Conservation (phyloP, 2,113 vertebrate genomes). For the Reinhardtius hippoglossoides region DNA sequence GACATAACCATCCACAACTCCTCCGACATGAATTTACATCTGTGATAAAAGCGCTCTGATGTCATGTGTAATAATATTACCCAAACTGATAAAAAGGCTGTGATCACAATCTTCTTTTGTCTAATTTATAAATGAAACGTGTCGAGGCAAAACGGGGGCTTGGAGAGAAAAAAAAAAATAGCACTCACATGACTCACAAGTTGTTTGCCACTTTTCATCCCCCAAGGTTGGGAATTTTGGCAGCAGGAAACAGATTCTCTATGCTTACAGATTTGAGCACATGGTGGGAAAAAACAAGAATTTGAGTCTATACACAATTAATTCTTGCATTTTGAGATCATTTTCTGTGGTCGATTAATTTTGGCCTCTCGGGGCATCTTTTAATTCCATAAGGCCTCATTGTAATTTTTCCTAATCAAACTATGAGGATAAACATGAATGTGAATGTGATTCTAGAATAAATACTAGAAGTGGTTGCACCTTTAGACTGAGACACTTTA, state of each 20-base stretch:
- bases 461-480: background rate
- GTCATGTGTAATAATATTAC: background rate
- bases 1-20: background rate
- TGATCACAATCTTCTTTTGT: background rate
- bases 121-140: too few species aligned
- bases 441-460: too few species aligned
- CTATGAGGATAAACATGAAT: too few species aligned
- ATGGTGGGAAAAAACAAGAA: background rate
- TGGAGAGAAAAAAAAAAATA: background rate
- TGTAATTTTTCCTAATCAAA: background rate
- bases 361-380: background rate
- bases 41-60: background rate
- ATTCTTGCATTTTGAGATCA: background rate
- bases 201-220: constrained; percentile 13
- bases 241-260: background rate
- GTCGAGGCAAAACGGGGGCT: background rate
- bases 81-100: background rate
- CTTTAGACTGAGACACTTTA: background rate
- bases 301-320: background rate
- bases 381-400: background rate
- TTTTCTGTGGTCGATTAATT: background rate
- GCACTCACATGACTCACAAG: background rate
- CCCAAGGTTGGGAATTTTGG: background rate
- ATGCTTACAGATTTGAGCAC: background rate
- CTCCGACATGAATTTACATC: too few species aligned